Base-by-base conservation (phyloP, 2,797 vertebrate genomes). In the Euthynnus affinis region DNA sequence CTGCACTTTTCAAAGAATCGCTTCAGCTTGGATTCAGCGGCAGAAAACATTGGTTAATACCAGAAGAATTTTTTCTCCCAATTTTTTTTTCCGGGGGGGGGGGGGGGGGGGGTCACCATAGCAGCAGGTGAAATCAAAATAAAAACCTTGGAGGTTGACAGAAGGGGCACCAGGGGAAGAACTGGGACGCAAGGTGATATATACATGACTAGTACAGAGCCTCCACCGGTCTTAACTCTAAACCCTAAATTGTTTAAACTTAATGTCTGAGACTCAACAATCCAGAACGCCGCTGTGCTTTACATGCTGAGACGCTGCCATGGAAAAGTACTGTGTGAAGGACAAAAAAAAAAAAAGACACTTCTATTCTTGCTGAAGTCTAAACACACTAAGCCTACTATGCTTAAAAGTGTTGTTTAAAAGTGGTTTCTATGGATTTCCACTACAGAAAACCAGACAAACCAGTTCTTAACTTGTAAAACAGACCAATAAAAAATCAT, bases 101-200 rank as follows among this genome's bases (percentile, higher is more conserved):
- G n/a, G n/a, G n/a, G n/a, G n/a, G n/a, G n/a, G n/a, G 59, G 63
- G 73, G 84, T 92, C 84, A 80, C 87, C 88, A 90, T 85, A 83
- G 89, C 82, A 92, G 91, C 90, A 91, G 85, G 77, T 89, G 58
- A 86, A 86, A 84, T 80, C 60, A 84, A 91, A 91, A 88, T 73
- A 82, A 83, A 83, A 88, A 75, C 60, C 70, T 66, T 42, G 48
- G 60, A 70, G 80, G 79, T 74, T 69, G 58, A 71, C 37, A 71
- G 52, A 55, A 63, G 59, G 53, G 59, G 29, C 60, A 72, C 55
- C 15, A 53, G 20, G 42, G 25, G 49, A 59, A 40, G 60, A 80
- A 61, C 25, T 23, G 55, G 60, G 59, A 80, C 74, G 13, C 29
- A n/a, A 12, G 71, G 17, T 78, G 71, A 74, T 74, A 68, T 64